Conservation (phyloP, 2,113 vertebrate genomes). For the Phaethornis superciliosus region DNA sequence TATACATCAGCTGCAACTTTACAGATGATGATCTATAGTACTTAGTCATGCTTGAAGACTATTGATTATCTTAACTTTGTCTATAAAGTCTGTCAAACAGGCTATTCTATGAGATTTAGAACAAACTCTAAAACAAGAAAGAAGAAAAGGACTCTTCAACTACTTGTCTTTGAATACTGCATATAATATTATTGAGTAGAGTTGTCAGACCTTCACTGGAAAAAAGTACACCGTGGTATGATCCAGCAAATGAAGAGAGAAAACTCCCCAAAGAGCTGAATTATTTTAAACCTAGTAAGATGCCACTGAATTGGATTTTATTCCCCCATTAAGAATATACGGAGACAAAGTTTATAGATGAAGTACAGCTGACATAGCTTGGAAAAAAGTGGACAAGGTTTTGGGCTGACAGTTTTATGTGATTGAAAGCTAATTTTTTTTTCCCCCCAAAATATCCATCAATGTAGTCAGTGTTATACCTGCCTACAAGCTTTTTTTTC, state of each 20-base stretch:
- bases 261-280: background rate
- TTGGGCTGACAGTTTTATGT: background rate
- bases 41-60: background rate
- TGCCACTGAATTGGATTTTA: background rate
- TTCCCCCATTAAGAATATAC: background rate
- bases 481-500: background rate
- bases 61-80: slow-evolving; percentile 2
- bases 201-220: background rate
- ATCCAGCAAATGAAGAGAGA: background rate
- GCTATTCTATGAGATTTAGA: background rate
- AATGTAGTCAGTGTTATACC: background rate
- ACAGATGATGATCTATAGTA: background rate
- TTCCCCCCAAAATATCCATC: background rate
- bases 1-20: background rate
- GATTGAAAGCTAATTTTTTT: background rate
- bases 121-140: background rate
- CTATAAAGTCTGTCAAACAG: background rate
- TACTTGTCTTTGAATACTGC: background rate
- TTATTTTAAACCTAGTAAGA: background rate
- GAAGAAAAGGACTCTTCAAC: background rate
- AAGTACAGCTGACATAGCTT: background rate
- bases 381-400: background rate
- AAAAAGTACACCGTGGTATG: background rate
- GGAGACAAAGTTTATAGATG: background rate
- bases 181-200: background rate